Conservation (phyloP, 2,797 vertebrate genomes). For the Borostomias antarcticus region DNA sequence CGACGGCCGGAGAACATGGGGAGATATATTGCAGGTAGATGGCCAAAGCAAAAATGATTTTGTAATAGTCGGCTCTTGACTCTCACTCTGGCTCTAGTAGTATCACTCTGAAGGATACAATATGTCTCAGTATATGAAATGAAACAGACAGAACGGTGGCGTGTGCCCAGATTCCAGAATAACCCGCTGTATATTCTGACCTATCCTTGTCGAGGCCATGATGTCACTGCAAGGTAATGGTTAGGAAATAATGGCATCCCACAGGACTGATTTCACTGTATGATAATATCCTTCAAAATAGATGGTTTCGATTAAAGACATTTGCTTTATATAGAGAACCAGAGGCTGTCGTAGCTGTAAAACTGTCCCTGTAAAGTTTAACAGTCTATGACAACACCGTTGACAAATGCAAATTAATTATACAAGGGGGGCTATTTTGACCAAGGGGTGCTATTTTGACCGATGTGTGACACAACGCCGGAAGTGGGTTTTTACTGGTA, state of each 20-base stretch:
- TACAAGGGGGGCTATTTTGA: conserved; percentile 27
- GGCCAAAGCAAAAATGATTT: conserved; percentile 28
- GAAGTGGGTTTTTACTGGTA: not conserved
- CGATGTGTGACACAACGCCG: not conserved
- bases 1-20: conserved; percentile 32
- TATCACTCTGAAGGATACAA: not conserved
- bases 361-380: conserved; percentile 53
- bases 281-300: conserved; percentile 54
- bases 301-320: conserved; percentile 36
- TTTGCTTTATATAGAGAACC: conserved; percentile 45
- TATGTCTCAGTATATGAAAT: not conserved
- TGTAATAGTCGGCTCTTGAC: conserved; percentile 32
- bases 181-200: conserved; percentile 46
- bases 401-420: conserved; percentile 61
- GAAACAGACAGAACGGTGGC: not conserved
- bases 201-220: conserved; percentile 35
- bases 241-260: conserved; percentile 41
- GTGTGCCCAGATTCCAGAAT: not conserved
- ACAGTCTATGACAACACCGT: conserved; percentile 59
- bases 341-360: conserved; percentile 48
- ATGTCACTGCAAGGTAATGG: conserved; percentile 35
- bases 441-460: conserved; percentile 25
- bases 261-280: conserved; percentile 49
- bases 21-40: conserved; percentile 37
- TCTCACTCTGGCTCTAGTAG: conserved; percentile 1